Base-by-base conservation (phyloP, 1,140 invertebrate species). In the Vollenhovia emeryi region DNA sequence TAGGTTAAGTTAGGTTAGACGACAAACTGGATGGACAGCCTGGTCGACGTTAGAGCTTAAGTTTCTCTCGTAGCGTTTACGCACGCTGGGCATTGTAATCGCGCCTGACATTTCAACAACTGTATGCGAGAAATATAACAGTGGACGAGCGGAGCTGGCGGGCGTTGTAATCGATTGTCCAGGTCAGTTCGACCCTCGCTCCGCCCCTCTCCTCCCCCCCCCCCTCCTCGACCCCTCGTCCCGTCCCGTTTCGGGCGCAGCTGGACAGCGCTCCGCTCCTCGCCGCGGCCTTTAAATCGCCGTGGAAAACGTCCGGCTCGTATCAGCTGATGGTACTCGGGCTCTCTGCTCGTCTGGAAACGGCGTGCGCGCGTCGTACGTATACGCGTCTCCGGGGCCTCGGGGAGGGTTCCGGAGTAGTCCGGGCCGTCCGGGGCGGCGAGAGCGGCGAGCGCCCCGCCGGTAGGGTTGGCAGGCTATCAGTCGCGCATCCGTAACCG, bases 311-410 rank as follows among this genome's bases (percentile, higher is more conserved):
- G 7, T 9, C 33, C 33, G 33, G 6, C 33, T 6, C 33, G 11
- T 66, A 66, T 66, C 62, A 43, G 36, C 62, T 43, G 62, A 66
- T 66, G 62, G 62, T 66, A 66, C 60, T n/a, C 2, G 30, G 18
- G 1, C 0, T 15, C 33, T 36, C 33, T 36, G n/a, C n/a, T n/a
- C n/a, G n/a, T n/a, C n/a, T n/a, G n/a, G n/a, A n/a, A n/a, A n/a
- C n/a, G n/a, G n/a, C n/a, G n/a, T n/a, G n/a, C n/a, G n/a, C n/a
- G n/a, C n/a, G n/a, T n/a, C n/a, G n/a, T n/a, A n/a, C n/a, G n/a
- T n/a, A n/a, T n/a, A n/a, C n/a, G n/a, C n/a, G n/a, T n/a, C n/a
- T n/a, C n/a, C n/a, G n/a, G n/a, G n/a, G n/a, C n/a, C n/a, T n/a
- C n/a, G n/a, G n/a, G n/a, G n/a, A n/a, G n/a, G n/a, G n/a, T n/a